A percentile compares a stretch with the other conserved stretches of the same genome.
phyloP scores from a whole-genome alignment of 2,113 vertebrate species.

The Hipposideros armiger region DNA sequence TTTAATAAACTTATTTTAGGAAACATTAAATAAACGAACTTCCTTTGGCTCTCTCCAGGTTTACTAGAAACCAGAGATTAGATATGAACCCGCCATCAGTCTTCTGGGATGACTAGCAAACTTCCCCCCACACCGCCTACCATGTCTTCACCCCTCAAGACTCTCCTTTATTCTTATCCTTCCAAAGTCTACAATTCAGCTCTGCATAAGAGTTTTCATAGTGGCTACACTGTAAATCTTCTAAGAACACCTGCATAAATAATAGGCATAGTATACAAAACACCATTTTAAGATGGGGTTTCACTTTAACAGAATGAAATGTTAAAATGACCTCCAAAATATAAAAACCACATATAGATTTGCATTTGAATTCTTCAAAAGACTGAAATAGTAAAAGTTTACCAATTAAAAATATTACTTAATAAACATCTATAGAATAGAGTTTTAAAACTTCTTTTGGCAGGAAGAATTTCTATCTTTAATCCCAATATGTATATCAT shows the following conservation, averaged over 20 bases:
- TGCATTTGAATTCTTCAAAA: slow-evolving; percentile 8
- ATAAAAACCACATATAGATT: neutral
- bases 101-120: neutral
- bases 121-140: neutral
- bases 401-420: neutral
- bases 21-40: neutral
- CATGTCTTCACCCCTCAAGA: neutral
- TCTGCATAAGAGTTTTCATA: neutral
- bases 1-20: slow-evolving; percentile 4
- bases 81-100: neutral
- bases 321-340: neutral
- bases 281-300: neutral
- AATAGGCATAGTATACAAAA: neutral
- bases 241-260: neutral
- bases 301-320: neutral
- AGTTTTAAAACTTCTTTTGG: slow-evolving; percentile 17
- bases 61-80: slow-evolving; percentile 2
- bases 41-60: neutral
- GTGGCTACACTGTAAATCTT: neutral
- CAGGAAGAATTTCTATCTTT: slow-evolving; percentile 1
- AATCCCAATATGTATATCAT: neutral
- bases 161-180: neutral
- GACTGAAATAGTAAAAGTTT: neutral
- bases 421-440: neutral
- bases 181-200: neutral